Conservation (phyloP, 2,888 invertebrate species). For the Nephrotoma flavescens region DNA sequence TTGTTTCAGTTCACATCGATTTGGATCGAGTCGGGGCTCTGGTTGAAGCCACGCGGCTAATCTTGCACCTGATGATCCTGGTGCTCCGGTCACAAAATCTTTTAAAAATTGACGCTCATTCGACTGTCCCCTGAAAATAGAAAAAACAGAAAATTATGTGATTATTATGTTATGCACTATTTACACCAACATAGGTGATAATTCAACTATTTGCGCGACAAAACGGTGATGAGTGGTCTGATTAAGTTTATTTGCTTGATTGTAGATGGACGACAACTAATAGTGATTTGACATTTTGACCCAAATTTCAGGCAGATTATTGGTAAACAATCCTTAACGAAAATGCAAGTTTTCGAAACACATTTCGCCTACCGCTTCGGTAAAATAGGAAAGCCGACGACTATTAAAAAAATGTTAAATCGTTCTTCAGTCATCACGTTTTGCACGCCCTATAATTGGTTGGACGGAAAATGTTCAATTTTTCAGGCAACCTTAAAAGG, state of each 20-base stretch:
- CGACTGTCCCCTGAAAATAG: constrained; percentile 54
- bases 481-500: too few species aligned
- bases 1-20: constrained; percentile 62
- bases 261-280: neutral
- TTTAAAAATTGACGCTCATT: constrained; percentile 85
- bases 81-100: constrained; percentile 78
- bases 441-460: too few species aligned
- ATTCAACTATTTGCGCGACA: neutral
- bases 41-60: constrained; percentile 92
- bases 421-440: too few species aligned
- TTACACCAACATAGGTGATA: neutral
- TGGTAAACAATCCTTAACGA: too few species aligned
- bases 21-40: constrained; percentile 78
- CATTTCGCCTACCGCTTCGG: too few species aligned
- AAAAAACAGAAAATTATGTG: neutral
- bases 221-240: neutral
- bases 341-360: too few species aligned
- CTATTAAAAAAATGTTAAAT: too few species aligned
- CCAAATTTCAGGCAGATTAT: neutral
- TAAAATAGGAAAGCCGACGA: too few species aligned
- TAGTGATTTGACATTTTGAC: neutral
- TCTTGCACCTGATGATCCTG: constrained; percentile 77
- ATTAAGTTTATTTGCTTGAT: neutral
- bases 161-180: neutral
- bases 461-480: too few species aligned